These are phyloP conservation scores for Saccostrea cuccullata DNA, from an alignment of 1,140 invertebrate species.

Conservation along the genomic window DNA sequence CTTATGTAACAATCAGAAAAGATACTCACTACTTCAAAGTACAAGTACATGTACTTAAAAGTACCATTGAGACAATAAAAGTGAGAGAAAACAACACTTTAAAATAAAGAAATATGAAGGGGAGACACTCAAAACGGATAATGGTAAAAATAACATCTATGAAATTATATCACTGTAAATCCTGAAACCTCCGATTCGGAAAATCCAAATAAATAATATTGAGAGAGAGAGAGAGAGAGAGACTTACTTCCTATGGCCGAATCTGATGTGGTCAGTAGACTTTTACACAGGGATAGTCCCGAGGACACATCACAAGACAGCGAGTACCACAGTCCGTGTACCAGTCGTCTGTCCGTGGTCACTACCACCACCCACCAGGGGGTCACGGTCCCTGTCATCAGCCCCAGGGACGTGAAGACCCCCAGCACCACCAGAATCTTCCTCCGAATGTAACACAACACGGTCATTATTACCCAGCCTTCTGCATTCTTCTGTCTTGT, in stretches of 20 bases:
- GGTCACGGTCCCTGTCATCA: constrained; percentile 25
- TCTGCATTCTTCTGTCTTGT: not conserved
- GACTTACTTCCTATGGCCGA: constrained; percentile 37
- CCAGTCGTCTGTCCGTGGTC: constrained; percentile 10
- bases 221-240: constrained; percentile 16
- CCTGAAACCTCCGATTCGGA: too few relatives aligned
- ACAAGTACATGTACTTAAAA: not conserved
- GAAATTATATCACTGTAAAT: not conserved
- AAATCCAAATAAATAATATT: too few relatives aligned
- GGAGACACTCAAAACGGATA: not conserved
- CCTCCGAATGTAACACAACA: constrained; percentile 28
- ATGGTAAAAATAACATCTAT: not conserved
- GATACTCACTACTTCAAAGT: not conserved
- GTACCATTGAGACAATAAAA: not conserved
- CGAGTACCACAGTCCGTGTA: constrained; percentile 45
- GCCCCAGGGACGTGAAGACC: constrained; percentile 46
- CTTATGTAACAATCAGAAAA: not conserved
- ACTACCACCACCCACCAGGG: constrained; percentile 42
- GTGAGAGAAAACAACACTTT: not conserved
- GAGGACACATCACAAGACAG: constrained; percentile 46
- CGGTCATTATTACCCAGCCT: not conserved
- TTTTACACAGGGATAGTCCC: constrained; percentile 42
- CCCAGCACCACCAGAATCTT: constrained; percentile 42
- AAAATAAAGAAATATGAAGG: not conserved
- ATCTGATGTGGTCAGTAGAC: not conserved